Evolutionary conservation across 1,140 invertebrate genomes (phyloP), one percentile per base, ranked within the genome.

Genomic region (Sycobia sp.): DNA sequence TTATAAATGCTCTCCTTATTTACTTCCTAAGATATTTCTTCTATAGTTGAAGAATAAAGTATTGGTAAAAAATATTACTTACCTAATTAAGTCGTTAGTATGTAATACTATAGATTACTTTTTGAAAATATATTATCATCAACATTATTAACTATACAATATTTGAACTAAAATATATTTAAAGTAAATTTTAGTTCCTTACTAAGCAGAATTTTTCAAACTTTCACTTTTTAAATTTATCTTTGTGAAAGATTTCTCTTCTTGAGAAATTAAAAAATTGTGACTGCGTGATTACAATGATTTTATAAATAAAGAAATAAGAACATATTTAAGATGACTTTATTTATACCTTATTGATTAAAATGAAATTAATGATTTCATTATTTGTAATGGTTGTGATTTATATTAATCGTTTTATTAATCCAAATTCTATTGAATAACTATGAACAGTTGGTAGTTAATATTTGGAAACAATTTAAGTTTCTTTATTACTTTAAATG

Each of bases 251-350:
- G 5, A 44, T 60, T 60, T 51, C n/a, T n/a, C n/a, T n/a, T 58
- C 16, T 59, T 60, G 23, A 60, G 10, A 29, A 18, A 41, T 59
- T 34, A 36, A n/a, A 22, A 56, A 34, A 23, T 25, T 51, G 34
- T 51, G 36, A 53, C 39, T 27, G 34, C 39, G 25, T 49, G 58
- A 50, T 51, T 27, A 50, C 50, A 60, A 51, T 50, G 23, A 60
- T 53, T 60, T 60, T 51, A 34, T 60, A 60, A 60, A 60, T 62
- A 54, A 62, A 62, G 4, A 1, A 46, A 62, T 38, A 32, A 54
- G 53, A 53, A 53, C 3, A 44, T 41, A 22, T 32, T 51, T 4
- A 14, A 14, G 18, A 18, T 7, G 7, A 39, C 50, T 53, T 61
- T 43, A 51, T 51, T 51, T 34, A 34, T 32, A 20, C 38, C 22